phyloP scores from a whole-genome alignment of 2,113 vertebrate species.

The Calonectris borealis region DNA sequence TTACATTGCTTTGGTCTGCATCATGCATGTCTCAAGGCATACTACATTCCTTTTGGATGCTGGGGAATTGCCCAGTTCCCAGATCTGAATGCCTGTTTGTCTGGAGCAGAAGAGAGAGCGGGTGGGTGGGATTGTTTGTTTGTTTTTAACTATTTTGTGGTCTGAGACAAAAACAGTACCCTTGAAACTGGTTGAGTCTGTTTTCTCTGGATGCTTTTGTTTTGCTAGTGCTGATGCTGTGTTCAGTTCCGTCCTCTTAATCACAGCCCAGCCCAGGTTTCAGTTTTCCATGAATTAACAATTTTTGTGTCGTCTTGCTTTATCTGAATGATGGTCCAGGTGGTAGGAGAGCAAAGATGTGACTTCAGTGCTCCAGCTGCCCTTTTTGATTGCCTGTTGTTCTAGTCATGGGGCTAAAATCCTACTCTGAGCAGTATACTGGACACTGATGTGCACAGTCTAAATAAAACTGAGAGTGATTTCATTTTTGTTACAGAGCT shows the following conservation, averaged over 20 bases:
- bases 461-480: background rate
- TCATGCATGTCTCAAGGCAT: background rate
- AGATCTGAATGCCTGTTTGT: background rate
- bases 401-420: background rate
- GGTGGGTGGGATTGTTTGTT: background rate
- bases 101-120: background rate
- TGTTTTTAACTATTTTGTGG: background rate
- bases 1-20: background rate
- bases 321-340: background rate
- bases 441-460: background rate
- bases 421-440: background rate
- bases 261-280: background rate
- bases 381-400: background rate
- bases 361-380: background rate
- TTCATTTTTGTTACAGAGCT: slow-evolving; percentile 7
- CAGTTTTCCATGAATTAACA: background rate
- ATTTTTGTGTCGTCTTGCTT: background rate
- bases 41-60: background rate
- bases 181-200: background rate
- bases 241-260: background rate
- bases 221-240: background rate
- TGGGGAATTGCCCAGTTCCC: background rate
- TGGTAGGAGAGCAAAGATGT: background rate
- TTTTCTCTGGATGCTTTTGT: background rate
- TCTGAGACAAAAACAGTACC: background rate